A percentile compares a stretch with the other conserved stretches of the same genome.
Evolutionary conservation across 2,797 vertebrate species (phyloP).

Genomic region (Argyrosomus regius): DNA sequence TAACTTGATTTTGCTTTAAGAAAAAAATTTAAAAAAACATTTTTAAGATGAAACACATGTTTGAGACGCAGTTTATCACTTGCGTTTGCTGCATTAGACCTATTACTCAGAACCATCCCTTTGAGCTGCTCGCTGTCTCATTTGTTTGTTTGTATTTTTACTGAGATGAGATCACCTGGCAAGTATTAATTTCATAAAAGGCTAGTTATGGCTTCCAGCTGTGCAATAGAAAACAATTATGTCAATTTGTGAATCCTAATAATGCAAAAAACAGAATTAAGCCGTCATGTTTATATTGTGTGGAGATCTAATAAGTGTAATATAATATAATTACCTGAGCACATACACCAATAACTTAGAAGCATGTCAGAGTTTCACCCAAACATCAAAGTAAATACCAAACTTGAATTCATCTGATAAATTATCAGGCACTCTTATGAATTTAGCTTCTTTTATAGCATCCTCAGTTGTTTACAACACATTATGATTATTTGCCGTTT

Average conservation of each 20-base stretch:
- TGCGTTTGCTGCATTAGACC: constrained; percentile 4
- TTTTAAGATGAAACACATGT: neutral
- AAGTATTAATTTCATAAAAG: constrained; percentile 60
- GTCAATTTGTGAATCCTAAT: constrained; percentile 56
- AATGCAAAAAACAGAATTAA: constrained; percentile 47
- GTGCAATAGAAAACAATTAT: constrained; percentile 61
- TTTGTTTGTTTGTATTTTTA: constrained; percentile 19
- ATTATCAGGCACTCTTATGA: neutral
- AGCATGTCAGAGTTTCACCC: neutral
- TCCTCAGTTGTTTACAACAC: neutral
- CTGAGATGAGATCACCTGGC: constrained; percentile 47
- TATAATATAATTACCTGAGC: constrained; percentile 44
- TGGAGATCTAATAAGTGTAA: constrained; percentile 31
- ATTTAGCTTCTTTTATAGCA: neutral
- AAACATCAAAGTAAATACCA: neutral
- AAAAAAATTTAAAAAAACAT: constrained; percentile 3
- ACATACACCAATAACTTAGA: constrained; percentile 9
- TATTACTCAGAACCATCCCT: neutral
- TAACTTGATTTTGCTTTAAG: neutral
- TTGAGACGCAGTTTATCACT: neutral
- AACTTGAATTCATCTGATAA: neutral
- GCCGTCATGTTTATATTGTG: constrained; percentile 24
- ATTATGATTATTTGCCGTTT: neutral
- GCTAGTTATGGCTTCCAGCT: constrained; percentile 53
- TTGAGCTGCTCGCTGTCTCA: constrained; percentile 22